Base-by-base conservation (phyloP, 2,888 invertebrate species). In the Synergus laeviventris region DNA sequence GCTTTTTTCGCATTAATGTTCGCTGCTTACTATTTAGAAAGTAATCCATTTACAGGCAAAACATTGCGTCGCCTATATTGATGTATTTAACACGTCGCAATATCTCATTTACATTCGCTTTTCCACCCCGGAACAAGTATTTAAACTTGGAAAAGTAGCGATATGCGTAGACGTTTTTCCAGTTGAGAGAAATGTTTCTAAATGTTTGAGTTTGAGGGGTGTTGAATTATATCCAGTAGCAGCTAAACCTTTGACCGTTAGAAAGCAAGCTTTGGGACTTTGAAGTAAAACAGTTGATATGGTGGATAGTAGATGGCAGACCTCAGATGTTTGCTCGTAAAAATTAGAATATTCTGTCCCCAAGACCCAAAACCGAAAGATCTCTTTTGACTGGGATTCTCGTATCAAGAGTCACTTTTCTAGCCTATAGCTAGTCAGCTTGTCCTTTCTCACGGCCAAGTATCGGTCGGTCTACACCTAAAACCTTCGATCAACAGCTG, bases 401-500 rank as follows among this genome's bases (percentile, higher is more conserved):
- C 42, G 12, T 24, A 74, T 59, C 76, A 74, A 86, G 74, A 84
- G 84, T 85, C 85, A 83, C 79, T 83, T 79, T 83, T 81, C 74
- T 31, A 31, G 31, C 31, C 76, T 49, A 8, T 8, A 79, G 78
- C 78, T 74, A 66, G 79, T 79, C 76, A 62, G 39, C 76, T 80
- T 84, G 84, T 87, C 86, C 86, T 86, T 89, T 89, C 89, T 89
- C 89, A 89, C 88, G 88, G 82, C 86, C 81, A 81, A 81, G 60
- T 81, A 78, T 39, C 64, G 12, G 60, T 64, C 21, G 64, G n/a
- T 14, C 39, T 39, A 11, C 86, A 87, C 86, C 87, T 86, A 87
- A 49, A 87, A 86, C 86, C 86, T 85, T 86, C 86, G 84, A 85
- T 87, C 87, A 88, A 89, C 89, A 89, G 88, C 88, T 88, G 89